These are phyloP conservation scores for Semnornis frantzii DNA, from an alignment of 2,113 vertebrate species.

Conservation along the genomic window DNA sequence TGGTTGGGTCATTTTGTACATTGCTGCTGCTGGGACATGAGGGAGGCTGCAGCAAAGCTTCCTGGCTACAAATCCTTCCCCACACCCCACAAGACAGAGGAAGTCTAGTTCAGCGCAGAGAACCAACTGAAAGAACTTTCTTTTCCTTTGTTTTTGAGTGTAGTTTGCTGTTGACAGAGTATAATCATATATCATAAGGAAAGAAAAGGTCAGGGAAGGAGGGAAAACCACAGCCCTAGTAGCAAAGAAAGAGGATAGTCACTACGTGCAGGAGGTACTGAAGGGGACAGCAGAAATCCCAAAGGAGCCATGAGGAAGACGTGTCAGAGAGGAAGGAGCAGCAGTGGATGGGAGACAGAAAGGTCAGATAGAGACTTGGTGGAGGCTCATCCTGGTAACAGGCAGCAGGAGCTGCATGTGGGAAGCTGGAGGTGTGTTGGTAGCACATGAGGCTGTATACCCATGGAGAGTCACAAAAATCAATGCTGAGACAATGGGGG, in stretches of 20 bases:
- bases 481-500: fast-evolving
- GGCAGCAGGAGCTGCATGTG: not conserved
- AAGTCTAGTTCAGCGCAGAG: not conserved
- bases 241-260: not conserved
- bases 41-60: not conserved
- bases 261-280: not conserved
- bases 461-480: not conserved
- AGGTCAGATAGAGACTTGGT: not conserved
- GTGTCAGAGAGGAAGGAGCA: not conserved
- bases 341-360: not conserved
- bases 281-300: not conserved
- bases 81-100: not conserved
- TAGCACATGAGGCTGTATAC: not conserved
- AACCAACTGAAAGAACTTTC: not conserved
- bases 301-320: not conserved
- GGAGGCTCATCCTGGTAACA: fast-evolving
- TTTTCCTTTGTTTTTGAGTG: not conserved
- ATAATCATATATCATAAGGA: not conserved
- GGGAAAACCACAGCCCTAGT: not conserved
- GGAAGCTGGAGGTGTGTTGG: not conserved
- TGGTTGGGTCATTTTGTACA: not conserved
- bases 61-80: not conserved
- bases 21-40: not conserved
- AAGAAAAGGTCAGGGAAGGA: not conserved
- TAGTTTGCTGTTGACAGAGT: not conserved